Base-by-base conservation (phyloP, 2,113 vertebrate species). In the Morone saxatilis region DNA sequence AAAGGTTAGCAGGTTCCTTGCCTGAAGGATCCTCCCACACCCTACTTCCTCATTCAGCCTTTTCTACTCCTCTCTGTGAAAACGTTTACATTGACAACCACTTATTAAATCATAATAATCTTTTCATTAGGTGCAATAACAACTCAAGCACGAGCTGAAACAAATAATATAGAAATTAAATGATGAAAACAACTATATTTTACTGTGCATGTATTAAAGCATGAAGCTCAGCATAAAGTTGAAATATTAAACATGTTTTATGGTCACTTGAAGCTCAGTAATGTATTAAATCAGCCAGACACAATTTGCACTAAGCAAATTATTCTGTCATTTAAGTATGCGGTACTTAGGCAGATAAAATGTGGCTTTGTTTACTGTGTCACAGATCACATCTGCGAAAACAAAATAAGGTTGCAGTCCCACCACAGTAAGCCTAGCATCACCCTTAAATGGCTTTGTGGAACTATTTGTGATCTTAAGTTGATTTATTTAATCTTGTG, bases 11-110 rank as follows among this genome's bases (percentile, higher is more conserved):
- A 36, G 71, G 50, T 56, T 66, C 22, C 47, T 69, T 45, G 76
- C 84, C 89, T 81, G 51, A 19, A 72, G 86, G 67, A 78, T 74
- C 71, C 72, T 43, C 61, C 72, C 56, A 81, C 82, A 79, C 62
- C 68, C 16, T 41, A 47, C 53, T 47, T 4, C 48, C 25, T 16
- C 48, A 53, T 25, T 67, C 36, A 57, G 36, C 51, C 22, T 79
- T 66, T 65, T 59, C 45, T 43, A 6, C 11, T 65, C 68, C 16
- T 40, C 36, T 48, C 48, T 67, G 17, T 50, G 12, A 43, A 72
- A 78, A 71, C 59, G 11, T 45, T 78, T 57, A 9, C 14, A 9
- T 5, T 6, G n/a, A 36, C 12, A 38, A 20, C 2, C 19, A 56
- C 4, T 54, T 53, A 13, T 63, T 53, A 54, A 66, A 53, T 36